Evolutionary conservation across 2,888 invertebrate genomes (phyloP).

Genomic region (Leucania comma): DNA sequence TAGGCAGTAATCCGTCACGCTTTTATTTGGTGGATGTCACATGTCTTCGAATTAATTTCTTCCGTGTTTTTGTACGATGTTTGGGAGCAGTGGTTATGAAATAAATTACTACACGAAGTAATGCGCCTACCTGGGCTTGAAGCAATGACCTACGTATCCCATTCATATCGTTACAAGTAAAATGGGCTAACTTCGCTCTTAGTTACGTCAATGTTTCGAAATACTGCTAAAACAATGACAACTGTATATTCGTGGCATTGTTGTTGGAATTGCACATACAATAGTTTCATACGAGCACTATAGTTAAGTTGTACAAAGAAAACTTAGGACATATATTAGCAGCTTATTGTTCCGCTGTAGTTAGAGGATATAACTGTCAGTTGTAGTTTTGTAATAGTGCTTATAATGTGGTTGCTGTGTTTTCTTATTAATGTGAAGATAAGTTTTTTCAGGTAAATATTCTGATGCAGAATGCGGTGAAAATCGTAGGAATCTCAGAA

Average conservation of each 20-base stretch:
- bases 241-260: constrained; percentile 24
- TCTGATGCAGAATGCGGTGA: not conserved
- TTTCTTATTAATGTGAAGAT: not conserved
- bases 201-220: constrained; percentile 40
- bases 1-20: too few species aligned
- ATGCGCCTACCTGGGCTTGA: too few species aligned
- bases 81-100: too few species aligned
- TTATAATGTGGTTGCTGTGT: constrained; percentile 1
- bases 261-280: constrained; percentile 39
- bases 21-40: too few species aligned
- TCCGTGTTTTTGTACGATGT: too few species aligned
- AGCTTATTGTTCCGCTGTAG: constrained; percentile 46
- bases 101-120: too few species aligned
- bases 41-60: too few species aligned
- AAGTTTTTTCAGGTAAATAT: not conserved
- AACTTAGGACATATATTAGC: constrained; percentile 51
- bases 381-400: constrained; percentile 22
- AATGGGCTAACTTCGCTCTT: constrained; percentile 5
- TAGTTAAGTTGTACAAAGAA: constrained; percentile 29
- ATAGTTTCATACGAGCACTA: constrained; percentile 32
- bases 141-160: too few species aligned
- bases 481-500: not conserved
- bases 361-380: constrained; percentile 39
- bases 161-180: not conserved
- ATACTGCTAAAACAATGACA: constrained; percentile 41